Base-by-base conservation (phyloP, 2,797 vertebrate genomes). In the Macropodus opercularis region DNA sequence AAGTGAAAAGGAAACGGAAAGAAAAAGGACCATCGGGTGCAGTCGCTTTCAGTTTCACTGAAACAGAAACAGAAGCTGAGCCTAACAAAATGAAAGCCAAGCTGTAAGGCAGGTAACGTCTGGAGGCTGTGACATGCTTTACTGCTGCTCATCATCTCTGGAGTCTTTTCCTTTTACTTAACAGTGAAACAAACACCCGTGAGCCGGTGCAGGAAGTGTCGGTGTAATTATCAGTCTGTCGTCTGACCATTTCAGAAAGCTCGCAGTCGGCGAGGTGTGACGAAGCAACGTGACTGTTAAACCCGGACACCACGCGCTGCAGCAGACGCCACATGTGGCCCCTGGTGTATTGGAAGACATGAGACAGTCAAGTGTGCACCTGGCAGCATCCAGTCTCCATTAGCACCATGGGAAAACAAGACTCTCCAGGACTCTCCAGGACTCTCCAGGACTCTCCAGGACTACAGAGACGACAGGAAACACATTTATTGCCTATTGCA, bases 201-300 rank as follows among this genome's bases (percentile, higher is more conserved):
- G 13, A 67, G 58, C 43, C 42, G 1, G 40, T 36, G 57, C 73
- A 72, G 79, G 77, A 81, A 72, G 71, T 26, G 63, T 69, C 67
- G 0, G 53, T 29, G 12, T 66, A 74, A 76, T 80, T 74, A 83
- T 64, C 75, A 47, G 67, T 23, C 57, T 69, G 51, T 69, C 54
- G 43, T 68, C 71, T 13, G 62, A 69, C 60, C 63, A 8, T 71
- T 53, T 66, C 36, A 56, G 56, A 8, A 57, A 57, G 44, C 60
- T 69, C n/a, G 19, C 58, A 54, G 73, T 62, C 47, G 60, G 63
- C 2, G 29, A 56, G 64, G 52, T 59, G 52, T 75, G 59, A 81
- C 65, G 78, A 80, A 64, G 76, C 56, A 70, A 64, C 15, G 29
- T 40, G 54, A 50, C 56, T 72, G 75, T 73, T 72, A 75, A 80